Base-by-base conservation (phyloP, 2,888 invertebrate species). In the Cynaeus angustus region DNA sequence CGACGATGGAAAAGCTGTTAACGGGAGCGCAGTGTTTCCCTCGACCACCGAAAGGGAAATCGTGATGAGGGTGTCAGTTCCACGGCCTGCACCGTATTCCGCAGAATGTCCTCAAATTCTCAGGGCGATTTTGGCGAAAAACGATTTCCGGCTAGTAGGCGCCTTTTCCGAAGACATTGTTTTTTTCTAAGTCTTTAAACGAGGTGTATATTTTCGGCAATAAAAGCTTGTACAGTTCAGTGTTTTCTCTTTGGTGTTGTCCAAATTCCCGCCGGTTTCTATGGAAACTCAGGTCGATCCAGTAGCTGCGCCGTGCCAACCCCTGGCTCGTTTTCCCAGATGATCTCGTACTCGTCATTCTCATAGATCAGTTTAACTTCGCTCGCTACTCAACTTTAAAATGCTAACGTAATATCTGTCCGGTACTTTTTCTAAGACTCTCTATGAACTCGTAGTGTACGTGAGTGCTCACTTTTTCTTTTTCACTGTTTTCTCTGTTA, bases 151-250 rank as follows among this genome's bases (percentile, higher is more conserved):
- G 72, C 83, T 95, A 50, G 91, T 91, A 64, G 94, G 94, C 3
- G 93, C 93, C n/a, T 94, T 94, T 81, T 90, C 93, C 0, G 90
- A 92, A 75, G 94, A 94, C 80, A 92, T 91, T 0, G 89, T 90
- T 53, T 94, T 94, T 81, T 86, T 87, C 77, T 88, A 83, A 83
- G 12, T 43, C 14, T 28, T 1, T 33, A 33, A n/a, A n/a, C 7
- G 4, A 9, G 3, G 2, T 33, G n/a, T n/a, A 33, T 33, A 4
- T 33, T 33, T 33, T 1, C n/a, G 33, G 33, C 6, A 33, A 9
- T 33, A 33, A 33, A 33, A 33, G 7, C 3, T 33, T 33, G 7
- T 4, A n/a, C 7, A 33, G 33, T 9, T n/a, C n/a, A n/a, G n/a
- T n/a, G n/a, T n/a, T 7, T 33, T 33, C 33, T 2, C n/a, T 6